Evolutionary conservation across 1,140 invertebrate genomes (phyloP).

Genomic region (Drosophila pandora): DNA sequence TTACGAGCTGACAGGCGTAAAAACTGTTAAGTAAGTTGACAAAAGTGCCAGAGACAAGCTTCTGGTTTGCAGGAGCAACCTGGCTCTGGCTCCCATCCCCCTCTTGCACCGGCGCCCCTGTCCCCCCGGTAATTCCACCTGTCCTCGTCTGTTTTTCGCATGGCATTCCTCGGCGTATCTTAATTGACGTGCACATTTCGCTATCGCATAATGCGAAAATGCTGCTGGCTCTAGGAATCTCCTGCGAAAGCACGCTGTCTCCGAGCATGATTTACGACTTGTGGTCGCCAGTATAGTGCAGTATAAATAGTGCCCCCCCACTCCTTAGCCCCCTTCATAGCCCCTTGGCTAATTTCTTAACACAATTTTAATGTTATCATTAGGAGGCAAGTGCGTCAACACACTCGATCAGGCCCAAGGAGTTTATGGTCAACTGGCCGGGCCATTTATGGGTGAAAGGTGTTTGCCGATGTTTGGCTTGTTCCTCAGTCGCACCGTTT

Average conservation of each 20-base stretch:
- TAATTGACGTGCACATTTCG: conserved; percentile 82
- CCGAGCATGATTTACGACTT: conserved; percentile 71
- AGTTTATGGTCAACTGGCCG: conserved; percentile 53
- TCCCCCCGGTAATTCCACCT: conserved; percentile 62
- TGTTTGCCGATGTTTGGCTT: conserved; percentile 35
- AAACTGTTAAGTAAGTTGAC: conserved; percentile 82
- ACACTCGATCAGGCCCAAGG: conserved; percentile 5
- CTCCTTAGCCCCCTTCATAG: conserved; percentile 12
- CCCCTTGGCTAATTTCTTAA: conserved; percentile 73
- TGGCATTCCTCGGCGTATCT: conserved; percentile 77
- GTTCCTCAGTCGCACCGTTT: conserved; percentile 51
- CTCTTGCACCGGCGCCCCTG: not conserved
- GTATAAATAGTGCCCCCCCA: not conserved
- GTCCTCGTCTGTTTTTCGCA: conserved; percentile 52
- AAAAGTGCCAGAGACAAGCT: conserved; percentile 71
- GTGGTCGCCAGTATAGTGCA: conserved; percentile 14
- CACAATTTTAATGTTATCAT: conserved; percentile 83
- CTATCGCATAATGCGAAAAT: conserved; percentile 82
- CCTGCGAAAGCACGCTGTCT: conserved; percentile 36
- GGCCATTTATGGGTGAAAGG: conserved; percentile 77
- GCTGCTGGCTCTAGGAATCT: conserved; percentile 62
- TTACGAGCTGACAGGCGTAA: conserved; percentile 83
- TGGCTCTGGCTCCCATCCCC: conserved; percentile 3
- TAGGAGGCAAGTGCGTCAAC: conserved; percentile 71
- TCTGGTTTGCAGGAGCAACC: conserved; percentile 49